Evolutionary conservation across 2,797 vertebrate genomes (phyloP), one percentile per base, ranked within the genome.

Genomic region (Macrochelys suwanniensis): DNA sequence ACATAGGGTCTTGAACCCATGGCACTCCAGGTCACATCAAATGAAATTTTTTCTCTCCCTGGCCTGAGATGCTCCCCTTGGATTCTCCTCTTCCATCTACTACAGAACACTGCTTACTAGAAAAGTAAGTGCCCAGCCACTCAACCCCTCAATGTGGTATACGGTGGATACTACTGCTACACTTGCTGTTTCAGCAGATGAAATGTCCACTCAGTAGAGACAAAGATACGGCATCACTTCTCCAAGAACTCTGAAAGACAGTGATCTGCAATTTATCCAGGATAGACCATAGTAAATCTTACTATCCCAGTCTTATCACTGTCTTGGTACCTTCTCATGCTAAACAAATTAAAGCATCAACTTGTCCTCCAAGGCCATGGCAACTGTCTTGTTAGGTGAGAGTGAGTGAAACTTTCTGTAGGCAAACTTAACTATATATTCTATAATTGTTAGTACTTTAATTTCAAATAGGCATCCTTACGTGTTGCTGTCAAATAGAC

Each of bases 11-110:
- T 93, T 96, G 82, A 94, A 94, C 92, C 80, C 80, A 65, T 93
- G 80, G 89, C 95, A 50, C 95, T 96, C 85, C 94, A 94, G 92
- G 95, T 87, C 89, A 91, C 71, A 87, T 93, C 89, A 94, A 74
- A 0, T 59, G 77, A 93, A 92, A 3, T 31, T 92, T 91, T 87
- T 85, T 91, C 95, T 93, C 87, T 91, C 90, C 95, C 85, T 95
- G 94, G 80, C 56, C 53, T 94, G 78, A 65, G 61, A 28, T 2
- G 0, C 96, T 95, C 77, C 76, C 95, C 81, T 88, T 82, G 89
- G 47, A 71, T 96, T 95, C 82, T 85, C 87, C 33, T 92, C 90
- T 17, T 42, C 85, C 86, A 92, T 84, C 93, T 96, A 7, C 50
- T 89, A 16, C 78, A 93, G 59, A 79, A 7, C 53, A 15, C 10